phyloP scores from a whole-genome alignment of 2,113 vertebrate genomes.

The Genyomyrus donnyi region DNA sequence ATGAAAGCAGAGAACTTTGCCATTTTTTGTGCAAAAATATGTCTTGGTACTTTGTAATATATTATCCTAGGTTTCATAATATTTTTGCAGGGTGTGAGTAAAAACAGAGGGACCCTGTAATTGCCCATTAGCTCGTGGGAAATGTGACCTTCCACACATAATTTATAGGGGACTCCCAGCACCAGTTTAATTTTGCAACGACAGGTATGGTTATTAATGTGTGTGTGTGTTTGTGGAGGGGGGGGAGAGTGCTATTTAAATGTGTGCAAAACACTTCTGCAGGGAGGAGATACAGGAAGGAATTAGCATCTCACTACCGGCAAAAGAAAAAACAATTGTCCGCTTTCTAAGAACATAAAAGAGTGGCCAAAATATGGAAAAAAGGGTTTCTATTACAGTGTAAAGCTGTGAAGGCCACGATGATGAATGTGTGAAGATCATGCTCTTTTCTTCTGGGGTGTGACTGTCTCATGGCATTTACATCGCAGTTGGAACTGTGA shows the following conservation, averaged over 20 bases:
- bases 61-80: background rate
- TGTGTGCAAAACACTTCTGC: background rate
- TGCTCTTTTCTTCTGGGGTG: background rate
- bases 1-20: background rate
- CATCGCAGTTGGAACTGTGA: background rate
- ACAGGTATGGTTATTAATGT: background rate
- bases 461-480: background rate
- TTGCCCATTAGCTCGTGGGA: background rate
- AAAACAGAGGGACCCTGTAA: background rate
- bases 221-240: background rate
- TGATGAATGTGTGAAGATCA: background rate
- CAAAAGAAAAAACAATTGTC: background rate
- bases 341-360: background rate
- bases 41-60: background rate
- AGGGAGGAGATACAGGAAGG: background rate
- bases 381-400: background rate
- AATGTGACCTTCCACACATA: background rate
- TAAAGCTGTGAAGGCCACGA: background rate
- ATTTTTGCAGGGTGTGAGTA: background rate
- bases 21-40: background rate
- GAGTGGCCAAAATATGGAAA: background rate
- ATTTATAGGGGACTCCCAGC: background rate
- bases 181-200: background rate
- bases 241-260: background rate
- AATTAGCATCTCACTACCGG: background rate